Evolutionary conservation across 2,113 vertebrate genomes (phyloP).

Genomic region (Leptosomus discolor): DNA sequence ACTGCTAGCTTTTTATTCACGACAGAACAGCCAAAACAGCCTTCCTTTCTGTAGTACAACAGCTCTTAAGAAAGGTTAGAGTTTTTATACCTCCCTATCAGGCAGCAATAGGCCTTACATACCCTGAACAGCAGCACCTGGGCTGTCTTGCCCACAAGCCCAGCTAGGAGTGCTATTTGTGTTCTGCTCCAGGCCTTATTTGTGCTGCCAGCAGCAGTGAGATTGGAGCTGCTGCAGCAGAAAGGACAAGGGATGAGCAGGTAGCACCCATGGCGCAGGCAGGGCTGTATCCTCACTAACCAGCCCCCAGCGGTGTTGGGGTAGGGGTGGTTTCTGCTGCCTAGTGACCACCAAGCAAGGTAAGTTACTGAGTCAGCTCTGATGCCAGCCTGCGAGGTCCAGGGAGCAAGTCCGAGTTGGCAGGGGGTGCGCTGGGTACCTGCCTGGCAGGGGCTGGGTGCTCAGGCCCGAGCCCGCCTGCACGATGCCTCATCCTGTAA

Average conservation of each 20-base stretch:
- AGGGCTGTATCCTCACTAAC: background rate
- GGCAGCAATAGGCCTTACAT: background rate
- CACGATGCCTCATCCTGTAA: background rate
- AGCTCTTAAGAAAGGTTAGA: too few relatives aligned
- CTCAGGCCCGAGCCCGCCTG: background rate
- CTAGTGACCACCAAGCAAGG: background rate
- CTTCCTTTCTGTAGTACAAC: background rate
- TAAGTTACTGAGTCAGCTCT: background rate
- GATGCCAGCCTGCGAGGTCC: background rate
- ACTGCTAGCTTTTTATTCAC: background rate
- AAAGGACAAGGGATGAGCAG: too few relatives aligned
- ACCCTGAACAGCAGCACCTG: background rate
- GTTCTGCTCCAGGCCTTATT: fast-evolving
- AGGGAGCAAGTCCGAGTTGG: background rate
- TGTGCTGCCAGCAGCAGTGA: fast-evolving
- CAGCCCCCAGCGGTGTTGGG: fast-evolving
- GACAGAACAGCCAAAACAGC: background rate
- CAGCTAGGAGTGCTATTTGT: fast-evolving
- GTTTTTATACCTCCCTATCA: background rate
- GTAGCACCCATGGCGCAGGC: fast-evolving
- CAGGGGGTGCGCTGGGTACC: background rate
- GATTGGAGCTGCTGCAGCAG: background rate
- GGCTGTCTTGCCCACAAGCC: fast-evolving
- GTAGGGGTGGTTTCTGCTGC: background rate
- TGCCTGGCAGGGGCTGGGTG: background rate